Percentiles rank a stretch among this genome's conserved stretches.
Conservation (phyloP, 2,797 vertebrate genomes). For the Kryptopterus vitreolus region DNA sequence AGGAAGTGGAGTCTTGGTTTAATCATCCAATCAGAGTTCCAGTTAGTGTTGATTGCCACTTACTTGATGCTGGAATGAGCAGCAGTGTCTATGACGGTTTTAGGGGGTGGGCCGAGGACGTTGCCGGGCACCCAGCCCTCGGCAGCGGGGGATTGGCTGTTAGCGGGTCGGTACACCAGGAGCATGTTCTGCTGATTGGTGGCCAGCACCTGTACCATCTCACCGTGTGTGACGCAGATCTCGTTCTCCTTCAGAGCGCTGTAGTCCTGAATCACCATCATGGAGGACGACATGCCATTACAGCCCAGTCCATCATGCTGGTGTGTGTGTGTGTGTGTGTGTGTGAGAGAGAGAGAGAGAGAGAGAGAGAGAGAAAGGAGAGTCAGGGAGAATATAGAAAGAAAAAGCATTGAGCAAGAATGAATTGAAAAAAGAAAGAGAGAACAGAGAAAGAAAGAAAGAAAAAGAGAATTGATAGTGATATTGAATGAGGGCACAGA, state of each 20-base stretch:
- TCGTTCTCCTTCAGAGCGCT: constrained; percentile 97
- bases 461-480: no score
- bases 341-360: background rate
- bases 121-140: constrained; percentile 97
- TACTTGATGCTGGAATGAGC: constrained; percentile 97
- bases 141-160: constrained; percentile 88
- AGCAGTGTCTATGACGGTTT: constrained; percentile 84
- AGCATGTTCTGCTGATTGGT: constrained; percentile 99
- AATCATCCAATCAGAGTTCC: constrained; percentile 61
- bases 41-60: constrained; percentile 78
- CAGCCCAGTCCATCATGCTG: constrained; percentile 82
- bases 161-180: constrained; percentile 91
- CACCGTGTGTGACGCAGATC: constrained; percentile 91
- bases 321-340: background rate
- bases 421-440: background rate
- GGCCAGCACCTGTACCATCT: constrained; percentile 92
- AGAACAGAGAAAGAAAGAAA: background rate
- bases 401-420: background rate
- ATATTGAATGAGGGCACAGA: no score
- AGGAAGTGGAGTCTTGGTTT: constrained; percentile 64
- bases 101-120: constrained; percentile 84
- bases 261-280: constrained; percentile 94
- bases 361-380: background rate
- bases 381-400: background rate
- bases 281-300: constrained; percentile 87